phyloP scores from a whole-genome alignment of 2,888 invertebrate genomes.

The Tupiocoris notatus region DNA sequence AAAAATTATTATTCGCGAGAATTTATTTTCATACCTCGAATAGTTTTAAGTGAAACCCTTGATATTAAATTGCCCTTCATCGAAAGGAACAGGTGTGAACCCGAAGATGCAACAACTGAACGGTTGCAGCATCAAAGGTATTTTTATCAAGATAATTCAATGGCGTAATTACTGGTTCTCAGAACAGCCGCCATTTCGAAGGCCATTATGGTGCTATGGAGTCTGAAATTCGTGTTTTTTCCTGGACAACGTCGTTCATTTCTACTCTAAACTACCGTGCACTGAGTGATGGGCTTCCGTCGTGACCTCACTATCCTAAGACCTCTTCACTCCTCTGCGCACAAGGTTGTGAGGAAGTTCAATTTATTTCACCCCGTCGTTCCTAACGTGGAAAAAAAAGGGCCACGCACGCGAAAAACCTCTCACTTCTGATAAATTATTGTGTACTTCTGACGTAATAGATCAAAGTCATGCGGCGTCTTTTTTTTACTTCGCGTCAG shows the following conservation, averaged over 20 bases:
- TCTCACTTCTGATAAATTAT: neutral
- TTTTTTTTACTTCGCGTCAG: neutral
- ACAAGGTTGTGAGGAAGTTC: neutral
- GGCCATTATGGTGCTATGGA: no score
- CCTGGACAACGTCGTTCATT: neutral
- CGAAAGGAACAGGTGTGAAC: no score
- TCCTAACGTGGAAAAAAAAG: neutral
- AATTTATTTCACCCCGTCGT: neutral
- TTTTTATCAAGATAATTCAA: no score
- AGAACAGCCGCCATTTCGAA: no score
- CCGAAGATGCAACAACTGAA: no score
- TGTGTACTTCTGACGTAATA: neutral
- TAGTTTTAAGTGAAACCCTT: no score
- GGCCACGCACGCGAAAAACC: neutral
- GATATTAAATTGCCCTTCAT: no score
- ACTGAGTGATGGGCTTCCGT: neutral
- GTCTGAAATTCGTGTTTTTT: neutral
- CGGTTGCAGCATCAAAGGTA: no score
- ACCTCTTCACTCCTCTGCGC: neutral
- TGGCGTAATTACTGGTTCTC: no score
- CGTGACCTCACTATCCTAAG: neutral
- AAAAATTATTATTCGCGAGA: no score
- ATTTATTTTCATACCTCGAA: no score
- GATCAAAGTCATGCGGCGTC: neutral
- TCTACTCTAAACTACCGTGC: neutral